phyloP scores from a whole-genome alignment of 2,888 invertebrate species.

The Hypena proboscidalis region DNA sequence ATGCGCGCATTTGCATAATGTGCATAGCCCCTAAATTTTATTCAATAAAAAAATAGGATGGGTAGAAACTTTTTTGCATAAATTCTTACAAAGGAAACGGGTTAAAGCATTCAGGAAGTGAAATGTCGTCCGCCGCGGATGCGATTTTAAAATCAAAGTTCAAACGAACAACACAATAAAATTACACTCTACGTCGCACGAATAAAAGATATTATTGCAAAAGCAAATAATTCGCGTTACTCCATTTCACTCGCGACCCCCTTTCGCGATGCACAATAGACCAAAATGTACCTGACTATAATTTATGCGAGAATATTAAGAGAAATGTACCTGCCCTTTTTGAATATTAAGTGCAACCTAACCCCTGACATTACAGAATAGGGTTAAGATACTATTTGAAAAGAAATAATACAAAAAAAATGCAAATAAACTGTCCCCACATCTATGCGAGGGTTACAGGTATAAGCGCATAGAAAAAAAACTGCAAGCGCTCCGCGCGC shows the following conservation, averaged over 20 bases:
- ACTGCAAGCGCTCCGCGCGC: slow-evolving; percentile 59
- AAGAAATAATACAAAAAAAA: slow-evolving; percentile 82
- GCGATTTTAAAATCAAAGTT: slow-evolving; percentile 61
- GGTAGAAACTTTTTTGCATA: slow-evolving; percentile 86
- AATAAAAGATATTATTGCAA: slow-evolving; percentile 55
- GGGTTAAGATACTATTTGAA: slow-evolving; percentile 85
- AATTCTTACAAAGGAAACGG: slow-evolving; percentile 85
- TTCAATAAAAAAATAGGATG: slow-evolving; percentile 86
- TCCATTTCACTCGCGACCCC: slow-evolving; percentile 56
- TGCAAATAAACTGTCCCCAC: slow-evolving; percentile 85
- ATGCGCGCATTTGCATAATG: slow-evolving; percentile 86
- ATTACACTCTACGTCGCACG: slow-evolving; percentile 44
- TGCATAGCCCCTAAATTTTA: slow-evolving; percentile 85
- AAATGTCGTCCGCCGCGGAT: slow-evolving; percentile 71
- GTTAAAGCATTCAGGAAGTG: slow-evolving; percentile 83
- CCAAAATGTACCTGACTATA: slow-evolving; percentile 85
- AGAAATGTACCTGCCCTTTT: slow-evolving; percentile 86
- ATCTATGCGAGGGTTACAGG: slow-evolving; percentile 72
- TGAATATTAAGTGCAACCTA: slow-evolving; percentile 86
- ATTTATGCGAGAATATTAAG: slow-evolving; percentile 86
- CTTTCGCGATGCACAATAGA: slow-evolving; percentile 75
- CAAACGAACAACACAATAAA: slow-evolving; percentile 35
- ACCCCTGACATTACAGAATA: slow-evolving; percentile 85
- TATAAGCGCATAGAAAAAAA: slow-evolving; percentile 70
- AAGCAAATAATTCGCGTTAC: slow-evolving; percentile 45